Evolutionary conservation across 92 coral and sea anemone genomes (phyloP).

Genomic region (Metridium senile): DNA sequence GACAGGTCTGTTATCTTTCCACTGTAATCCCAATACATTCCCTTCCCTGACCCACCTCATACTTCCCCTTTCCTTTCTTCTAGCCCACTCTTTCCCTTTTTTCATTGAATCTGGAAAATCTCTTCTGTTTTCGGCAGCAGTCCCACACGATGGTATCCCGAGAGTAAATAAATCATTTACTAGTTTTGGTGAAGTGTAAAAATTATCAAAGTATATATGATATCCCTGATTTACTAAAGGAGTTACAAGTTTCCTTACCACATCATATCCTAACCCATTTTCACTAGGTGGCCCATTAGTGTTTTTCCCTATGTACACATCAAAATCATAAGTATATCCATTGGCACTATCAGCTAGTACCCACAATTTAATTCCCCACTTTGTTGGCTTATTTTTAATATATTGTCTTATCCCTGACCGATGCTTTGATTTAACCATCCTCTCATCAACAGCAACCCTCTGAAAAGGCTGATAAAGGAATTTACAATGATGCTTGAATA

Average conservation of each 20-base stretch:
- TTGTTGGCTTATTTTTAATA: slow-evolving; percentile 50
- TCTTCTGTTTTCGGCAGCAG: slow-evolving; percentile 41
- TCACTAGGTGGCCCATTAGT: background rate
- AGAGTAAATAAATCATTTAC: slow-evolving; percentile 42
- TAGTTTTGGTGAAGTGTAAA: slow-evolving; percentile 41
- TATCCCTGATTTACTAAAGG: slow-evolving; percentile 55
- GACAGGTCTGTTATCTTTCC: slow-evolving; percentile 65
- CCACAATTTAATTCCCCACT: slow-evolving; percentile 61
- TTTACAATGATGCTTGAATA: slow-evolving; percentile 47
- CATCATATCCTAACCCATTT: slow-evolving; percentile 61
- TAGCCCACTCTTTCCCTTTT: slow-evolving; percentile 41
- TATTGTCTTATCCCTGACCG: slow-evolving; percentile 56
- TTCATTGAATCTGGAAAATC: slow-evolving; percentile 55
- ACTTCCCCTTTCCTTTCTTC: slow-evolving; percentile 28
- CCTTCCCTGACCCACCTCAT: slow-evolving; percentile 62
- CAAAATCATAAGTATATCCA: slow-evolving; percentile 57
- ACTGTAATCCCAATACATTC: slow-evolving; percentile 38
- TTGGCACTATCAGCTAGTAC: slow-evolving; percentile 49
- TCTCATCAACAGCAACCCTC: too few relatives aligned
- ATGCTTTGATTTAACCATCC: slow-evolving; percentile 67
- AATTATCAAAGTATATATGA: slow-evolving; percentile 53
- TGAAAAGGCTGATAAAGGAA: too few relatives aligned
- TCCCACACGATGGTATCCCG: slow-evolving; percentile 31
- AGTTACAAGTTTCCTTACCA: slow-evolving; percentile 40
- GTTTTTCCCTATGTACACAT: slow-evolving; percentile 25